These are phyloP conservation scores for Eurystomus gularis DNA, from an alignment of 2,113 vertebrate species.

Conservation along the genomic window DNA sequence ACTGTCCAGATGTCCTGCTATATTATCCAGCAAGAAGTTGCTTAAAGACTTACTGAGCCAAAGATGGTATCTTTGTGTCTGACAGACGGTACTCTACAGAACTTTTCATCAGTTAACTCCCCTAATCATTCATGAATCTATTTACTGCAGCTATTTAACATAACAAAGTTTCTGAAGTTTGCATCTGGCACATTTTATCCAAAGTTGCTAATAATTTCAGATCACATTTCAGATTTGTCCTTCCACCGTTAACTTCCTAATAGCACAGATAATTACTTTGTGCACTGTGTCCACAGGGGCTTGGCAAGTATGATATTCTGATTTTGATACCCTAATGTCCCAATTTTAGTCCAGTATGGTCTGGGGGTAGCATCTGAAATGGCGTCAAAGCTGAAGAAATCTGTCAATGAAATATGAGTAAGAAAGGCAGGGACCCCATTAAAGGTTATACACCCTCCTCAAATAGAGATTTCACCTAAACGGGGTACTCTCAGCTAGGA, in stretches of 20 bases:
- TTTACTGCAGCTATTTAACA: background rate
- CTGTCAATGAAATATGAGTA: background rate
- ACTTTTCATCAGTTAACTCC: background rate
- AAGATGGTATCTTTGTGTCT: background rate
- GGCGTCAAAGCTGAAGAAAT: background rate
- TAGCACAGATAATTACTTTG: background rate
- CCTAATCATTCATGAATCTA: background rate
- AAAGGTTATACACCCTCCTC: background rate
- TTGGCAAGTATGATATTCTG: background rate
- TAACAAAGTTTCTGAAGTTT: background rate
- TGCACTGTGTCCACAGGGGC: accelerated
- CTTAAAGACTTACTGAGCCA: background rate
- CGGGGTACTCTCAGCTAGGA: background rate
- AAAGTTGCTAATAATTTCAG: background rate
- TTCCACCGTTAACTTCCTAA: accelerated
- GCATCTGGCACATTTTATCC: background rate
- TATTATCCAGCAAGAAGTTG: background rate
- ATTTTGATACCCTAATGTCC: background rate
- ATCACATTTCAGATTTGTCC: background rate
- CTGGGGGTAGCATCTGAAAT: background rate
- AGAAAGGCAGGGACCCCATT: background rate
- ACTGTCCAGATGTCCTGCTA: background rate
- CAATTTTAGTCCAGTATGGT: background rate
- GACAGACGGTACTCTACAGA: background rate
- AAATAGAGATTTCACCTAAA: background rate